phyloP scores from a whole-genome alignment of 2,113 vertebrate species.

The Zapus hudsonius region DNA sequence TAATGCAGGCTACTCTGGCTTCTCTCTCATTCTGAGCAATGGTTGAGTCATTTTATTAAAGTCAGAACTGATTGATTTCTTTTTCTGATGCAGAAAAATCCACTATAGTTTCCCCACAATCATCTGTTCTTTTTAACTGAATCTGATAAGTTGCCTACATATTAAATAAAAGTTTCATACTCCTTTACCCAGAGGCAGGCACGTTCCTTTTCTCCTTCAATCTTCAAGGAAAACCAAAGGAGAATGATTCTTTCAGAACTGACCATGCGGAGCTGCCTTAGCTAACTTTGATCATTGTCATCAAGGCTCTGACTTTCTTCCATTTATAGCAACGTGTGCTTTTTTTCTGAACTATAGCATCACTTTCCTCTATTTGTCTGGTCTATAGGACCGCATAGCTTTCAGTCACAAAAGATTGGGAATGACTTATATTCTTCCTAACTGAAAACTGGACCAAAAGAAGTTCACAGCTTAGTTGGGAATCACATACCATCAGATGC shows the following conservation, averaged over 20 bases:
- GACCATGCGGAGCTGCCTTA: not conserved
- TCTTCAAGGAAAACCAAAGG: constrained; percentile 42
- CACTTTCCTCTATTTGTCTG: constrained; percentile 1
- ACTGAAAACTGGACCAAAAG: not conserved
- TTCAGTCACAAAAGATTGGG: not conserved
- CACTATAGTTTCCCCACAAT: constrained; percentile 77
- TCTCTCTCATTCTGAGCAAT: constrained; percentile 70
- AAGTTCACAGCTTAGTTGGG: not conserved
- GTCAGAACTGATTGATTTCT: constrained; percentile 70
- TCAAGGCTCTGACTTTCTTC: not conserved
- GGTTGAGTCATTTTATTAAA: constrained; percentile 83
- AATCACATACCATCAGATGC: not conserved
- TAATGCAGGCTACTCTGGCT: constrained; percentile 75
- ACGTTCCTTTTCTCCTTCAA: constrained; percentile 63
- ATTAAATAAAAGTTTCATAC: constrained; percentile 58
- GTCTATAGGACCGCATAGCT: not conserved
- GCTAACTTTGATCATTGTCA: not conserved
- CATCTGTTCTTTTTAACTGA: constrained; percentile 72
- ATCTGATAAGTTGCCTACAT: constrained; percentile 70
- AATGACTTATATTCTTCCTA: not conserved
- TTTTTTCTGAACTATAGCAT: not conserved
- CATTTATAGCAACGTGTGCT: not conserved
- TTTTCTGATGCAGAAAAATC: constrained; percentile 70
- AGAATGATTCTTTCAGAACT: constrained; percentile 62
- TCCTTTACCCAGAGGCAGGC: constrained; percentile 67